A percentile compares a stretch with the other conserved stretches of the same genome.
phyloP scores from a whole-genome alignment of 2,113 vertebrate genomes.

The Felis catus region F.catus_Fca126_mat1.0 CM031411.1:115038001-115038500 shows the following conservation, averaged over 20 bases:
- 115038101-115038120: background rate
- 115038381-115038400: background rate
- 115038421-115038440: background rate
- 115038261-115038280: background rate
- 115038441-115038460: background rate
- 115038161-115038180: background rate
- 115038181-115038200: background rate
- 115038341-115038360: background rate
- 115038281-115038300: background rate
- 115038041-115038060: too few species aligned
- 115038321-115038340: background rate
- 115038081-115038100: background rate
- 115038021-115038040: too few species aligned
- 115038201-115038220: background rate
- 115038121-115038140: background rate
- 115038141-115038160: background rate
- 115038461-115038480: background rate
- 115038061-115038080: background rate
- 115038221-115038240: background rate
- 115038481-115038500: background rate
- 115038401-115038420: background rate
- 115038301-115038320: background rate
- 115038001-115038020: too few species aligned
- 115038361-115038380: background rate
- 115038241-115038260: background rate